Evolutionary conservation across 1,140 invertebrate genomes (phyloP).

Genomic region (Drosophila repletoides): DNA sequence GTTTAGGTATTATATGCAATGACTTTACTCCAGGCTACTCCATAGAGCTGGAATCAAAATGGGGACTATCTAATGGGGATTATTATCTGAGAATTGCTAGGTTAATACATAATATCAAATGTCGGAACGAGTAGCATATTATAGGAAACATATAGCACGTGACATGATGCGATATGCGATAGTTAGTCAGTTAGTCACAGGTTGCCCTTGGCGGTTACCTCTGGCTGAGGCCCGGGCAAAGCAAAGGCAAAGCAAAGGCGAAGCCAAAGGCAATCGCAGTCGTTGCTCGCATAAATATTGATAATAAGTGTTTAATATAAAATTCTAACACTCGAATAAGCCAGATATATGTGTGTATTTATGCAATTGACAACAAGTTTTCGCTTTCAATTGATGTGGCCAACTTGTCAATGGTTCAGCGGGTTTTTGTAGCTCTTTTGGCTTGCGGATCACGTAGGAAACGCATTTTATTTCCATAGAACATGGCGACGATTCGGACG

Average conservation of each 20-base stretch:
- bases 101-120: too few species aligned
- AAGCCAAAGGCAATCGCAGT: too few species aligned
- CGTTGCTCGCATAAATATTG: constrained; percentile 73
- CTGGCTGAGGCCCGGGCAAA: too few species aligned
- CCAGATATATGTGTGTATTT: constrained; percentile 57
- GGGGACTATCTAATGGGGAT: too few species aligned
- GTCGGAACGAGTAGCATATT: too few species aligned
- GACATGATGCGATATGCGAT: constrained; percentile 13
- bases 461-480: constrained; percentile 78
- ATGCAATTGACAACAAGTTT: constrained; percentile 72
- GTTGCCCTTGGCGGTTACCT: constrained; percentile 63
- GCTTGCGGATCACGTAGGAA: constrained; percentile 58
- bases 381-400: constrained; percentile 49
- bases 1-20: too few species aligned
- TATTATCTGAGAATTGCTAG: too few species aligned
- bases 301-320: constrained; percentile 74
- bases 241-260: too few species aligned
- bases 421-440: constrained; percentile 18
- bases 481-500: constrained; percentile 70
- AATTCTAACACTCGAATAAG: constrained; percentile 65
- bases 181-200: constrained; percentile 26
- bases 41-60: too few species aligned
- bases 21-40: too few species aligned
- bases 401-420: constrained; percentile 18
- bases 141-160: too few species aligned